phyloP scores from a whole-genome alignment of 2,888 invertebrate species.

The Frankliniella fusca region DNA sequence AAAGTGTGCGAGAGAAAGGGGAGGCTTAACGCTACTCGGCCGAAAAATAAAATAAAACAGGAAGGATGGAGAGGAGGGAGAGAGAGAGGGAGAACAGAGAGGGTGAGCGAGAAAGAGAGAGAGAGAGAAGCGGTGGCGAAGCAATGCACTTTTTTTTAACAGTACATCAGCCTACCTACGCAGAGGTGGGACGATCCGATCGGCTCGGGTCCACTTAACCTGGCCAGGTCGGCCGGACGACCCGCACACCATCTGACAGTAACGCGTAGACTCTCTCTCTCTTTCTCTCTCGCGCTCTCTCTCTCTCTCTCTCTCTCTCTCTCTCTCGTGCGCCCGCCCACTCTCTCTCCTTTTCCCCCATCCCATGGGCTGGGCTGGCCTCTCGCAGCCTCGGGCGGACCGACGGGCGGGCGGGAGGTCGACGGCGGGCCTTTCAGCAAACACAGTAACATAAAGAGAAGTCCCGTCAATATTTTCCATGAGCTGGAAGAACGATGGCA shows the following conservation, averaged over 20 bases:
- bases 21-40: too few species aligned
- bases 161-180: too few species aligned
- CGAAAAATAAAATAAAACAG: neutral
- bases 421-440: neutral
- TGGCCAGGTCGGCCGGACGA: too few species aligned
- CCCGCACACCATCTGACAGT: too few species aligned
- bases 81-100: neutral
- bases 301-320: neutral
- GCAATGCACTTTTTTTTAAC: too few species aligned
- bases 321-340: neutral
- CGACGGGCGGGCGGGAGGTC: neutral
- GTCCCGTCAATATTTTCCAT: neutral
- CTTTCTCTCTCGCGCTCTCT: too few species aligned
- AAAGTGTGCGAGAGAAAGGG: too few species aligned
- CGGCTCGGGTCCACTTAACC: too few species aligned
- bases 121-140: neutral
- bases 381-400: neutral
- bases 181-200: too few species aligned
- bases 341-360: neutral
- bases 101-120: neutral
- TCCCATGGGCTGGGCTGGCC: neutral
- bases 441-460: neutral
- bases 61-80: neutral
- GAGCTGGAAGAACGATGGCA: neutral
- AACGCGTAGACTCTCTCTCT: too few species aligned